Evolutionary conservation across 2,797 vertebrate species (phyloP).

Genomic region (Urosaurus nigricauda): DNA sequence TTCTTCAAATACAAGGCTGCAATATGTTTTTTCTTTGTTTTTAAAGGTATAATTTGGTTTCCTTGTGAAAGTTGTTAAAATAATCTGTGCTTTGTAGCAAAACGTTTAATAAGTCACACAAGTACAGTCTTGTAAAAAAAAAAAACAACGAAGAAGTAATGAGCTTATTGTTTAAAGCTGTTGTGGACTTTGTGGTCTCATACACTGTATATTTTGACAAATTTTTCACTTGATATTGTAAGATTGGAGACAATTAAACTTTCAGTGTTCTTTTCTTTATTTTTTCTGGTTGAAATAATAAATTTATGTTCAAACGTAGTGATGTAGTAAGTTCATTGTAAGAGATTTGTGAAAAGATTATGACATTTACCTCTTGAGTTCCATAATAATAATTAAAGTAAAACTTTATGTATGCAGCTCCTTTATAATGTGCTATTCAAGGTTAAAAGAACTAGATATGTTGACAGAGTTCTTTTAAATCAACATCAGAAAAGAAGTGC

Average conservation of each 20-base stretch:
- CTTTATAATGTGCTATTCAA: not conserved
- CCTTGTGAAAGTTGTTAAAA: conserved; percentile 36
- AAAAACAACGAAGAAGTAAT: not conserved
- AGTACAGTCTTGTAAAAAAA: conserved; percentile 38
- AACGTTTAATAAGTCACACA: not conserved
- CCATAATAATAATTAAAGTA: not conserved
- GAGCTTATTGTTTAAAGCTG: conserved; percentile 59
- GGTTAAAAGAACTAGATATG: not conserved
- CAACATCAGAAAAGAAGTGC: not conserved
- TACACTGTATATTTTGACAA: conserved; percentile 41
- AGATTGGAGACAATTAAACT: conserved; percentile 39
- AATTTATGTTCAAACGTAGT: conserved; percentile 32
- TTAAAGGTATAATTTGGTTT: conserved; percentile 42
- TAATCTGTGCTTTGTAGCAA: conserved; percentile 54
- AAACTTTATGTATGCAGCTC: not conserved
- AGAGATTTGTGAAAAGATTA: fast-evolving
- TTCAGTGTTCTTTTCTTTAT: not conserved
- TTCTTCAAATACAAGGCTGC: conserved; percentile 38
- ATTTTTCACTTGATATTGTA: not conserved
- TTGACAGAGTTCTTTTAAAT: not conserved
- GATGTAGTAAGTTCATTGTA: not conserved
- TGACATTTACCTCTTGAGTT: not conserved
- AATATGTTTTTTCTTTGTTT: conserved; percentile 17
- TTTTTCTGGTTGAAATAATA: conserved; percentile 25
- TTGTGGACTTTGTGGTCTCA: not conserved